Base-by-base conservation (phyloP, 2,888 invertebrate species). In the Phymatocera aterrima region DNA sequence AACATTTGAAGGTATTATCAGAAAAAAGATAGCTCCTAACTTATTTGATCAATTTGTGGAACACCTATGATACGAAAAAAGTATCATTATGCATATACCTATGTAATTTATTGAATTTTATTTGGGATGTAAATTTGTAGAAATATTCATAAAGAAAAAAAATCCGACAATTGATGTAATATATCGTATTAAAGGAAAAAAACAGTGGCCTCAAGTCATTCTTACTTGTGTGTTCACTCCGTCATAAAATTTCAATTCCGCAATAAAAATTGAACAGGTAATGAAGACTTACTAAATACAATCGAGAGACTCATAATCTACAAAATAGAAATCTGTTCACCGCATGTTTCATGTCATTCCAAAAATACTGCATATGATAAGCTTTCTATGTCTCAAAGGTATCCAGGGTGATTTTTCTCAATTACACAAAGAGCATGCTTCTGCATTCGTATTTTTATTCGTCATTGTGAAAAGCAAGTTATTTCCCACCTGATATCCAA, bases 91-190 rank as follows among this genome's bases (percentile, higher is more conserved):
- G 51, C 28, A 72, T 72, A 72, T 72, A 72, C 28, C 48, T 72
- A 72, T 72, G 72, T 72, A 72, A 51, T 72, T 72, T 51, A 70
- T 43, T 43, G 28, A 51, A 31, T 31, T 34, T 72, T 72, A 34
- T 51, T 72, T 75, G 57, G 43, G 6, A 57, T 75, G 75, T 75
- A 60, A 75, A 75, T 75, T 75, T 75, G 72, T 72, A 54, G 48
- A 68, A 68, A 68, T 46, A 40, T 51, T 48, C 18, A 64, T n/a
- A 18, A 37, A 15, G 34, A 51, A 51, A 0, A 31, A 68, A 37
- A 68, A 34, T 15, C n/a, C n/a, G n/a, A n/a, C n/a, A n/a, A 37
- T 51, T 72, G 72, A 21, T 72, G 51, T 72, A 72, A 54, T 51
- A 51, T 72, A 72, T 72, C 31, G 31, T 72, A 68, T 18, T 24